phyloP scores from a whole-genome alignment of 2,888 invertebrate genomes.

The Adelognathus sp. region DNA sequence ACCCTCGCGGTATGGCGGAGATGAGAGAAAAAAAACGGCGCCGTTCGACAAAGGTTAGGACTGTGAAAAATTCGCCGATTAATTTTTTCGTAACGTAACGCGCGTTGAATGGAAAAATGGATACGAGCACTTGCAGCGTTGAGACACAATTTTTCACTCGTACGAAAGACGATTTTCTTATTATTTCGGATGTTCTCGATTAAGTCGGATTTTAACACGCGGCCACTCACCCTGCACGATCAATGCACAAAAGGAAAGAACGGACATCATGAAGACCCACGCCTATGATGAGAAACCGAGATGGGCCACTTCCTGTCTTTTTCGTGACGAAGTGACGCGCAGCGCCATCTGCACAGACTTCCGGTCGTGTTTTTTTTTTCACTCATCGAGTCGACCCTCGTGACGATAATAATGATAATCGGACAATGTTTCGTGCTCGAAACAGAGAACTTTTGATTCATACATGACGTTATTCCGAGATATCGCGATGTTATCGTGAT shows the following conservation, averaged over 20 bases:
- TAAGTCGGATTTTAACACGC: conserved; percentile 53
- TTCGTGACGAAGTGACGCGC: background rate
- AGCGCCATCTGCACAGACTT: conserved; percentile 18
- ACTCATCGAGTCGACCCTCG: background rate
- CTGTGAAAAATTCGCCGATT: conserved; percentile 40
- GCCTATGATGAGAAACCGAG: conserved; percentile 33
- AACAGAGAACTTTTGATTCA: conserved; percentile 33
- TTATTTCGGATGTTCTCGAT: conserved; percentile 55
- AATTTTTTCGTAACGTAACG: background rate
- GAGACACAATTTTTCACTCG: conserved; percentile 29
- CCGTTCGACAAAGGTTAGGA: conserved; percentile 40
- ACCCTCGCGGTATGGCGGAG: background rate
- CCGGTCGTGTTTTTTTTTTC: background rate
- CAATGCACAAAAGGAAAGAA: conserved; percentile 64
- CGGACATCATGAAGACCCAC: conserved; percentile 57
- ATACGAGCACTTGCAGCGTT: conserved; percentile 25
- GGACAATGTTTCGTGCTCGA: background rate
- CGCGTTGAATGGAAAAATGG: conserved; percentile 30
- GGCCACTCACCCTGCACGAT: conserved; percentile 63
- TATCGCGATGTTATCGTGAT: conserved; percentile 25
- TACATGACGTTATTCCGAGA: background rate
- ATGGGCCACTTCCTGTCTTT: conserved; percentile 25
- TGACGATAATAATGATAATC: background rate
- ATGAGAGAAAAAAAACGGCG: too few relatives aligned
- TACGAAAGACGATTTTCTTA: conserved; percentile 4